Percentiles rank a stretch among this genome's conserved stretches.
Conservation (phyloP, 2,797 vertebrate species). For the Manis javanica region DNA sequence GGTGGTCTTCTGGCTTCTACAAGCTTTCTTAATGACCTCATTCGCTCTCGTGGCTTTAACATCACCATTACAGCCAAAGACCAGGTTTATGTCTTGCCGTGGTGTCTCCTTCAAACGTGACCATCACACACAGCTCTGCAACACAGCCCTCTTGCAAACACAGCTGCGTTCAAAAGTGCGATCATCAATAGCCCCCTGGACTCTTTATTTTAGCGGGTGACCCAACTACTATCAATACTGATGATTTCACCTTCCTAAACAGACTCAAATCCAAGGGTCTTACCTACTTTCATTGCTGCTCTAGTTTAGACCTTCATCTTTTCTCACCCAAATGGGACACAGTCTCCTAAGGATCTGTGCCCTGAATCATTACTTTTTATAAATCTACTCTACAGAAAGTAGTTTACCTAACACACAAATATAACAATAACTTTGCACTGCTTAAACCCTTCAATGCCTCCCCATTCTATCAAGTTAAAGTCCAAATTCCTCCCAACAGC, state of each 20-base stretch:
- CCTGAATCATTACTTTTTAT: background rate
- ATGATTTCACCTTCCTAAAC: background rate
- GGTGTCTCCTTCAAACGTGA: background rate
- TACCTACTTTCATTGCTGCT: background rate
- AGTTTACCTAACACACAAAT: background rate
- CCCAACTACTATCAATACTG: background rate
- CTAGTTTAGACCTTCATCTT: background rate
- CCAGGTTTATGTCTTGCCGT: background rate
- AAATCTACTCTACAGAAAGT: background rate
- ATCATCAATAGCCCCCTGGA: background rate
- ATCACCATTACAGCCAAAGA: background rate
- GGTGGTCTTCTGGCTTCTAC: background rate
- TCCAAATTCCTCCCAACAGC: background rate
- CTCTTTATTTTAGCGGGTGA: background rate
- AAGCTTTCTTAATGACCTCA: background rate
- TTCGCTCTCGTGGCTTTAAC: background rate
- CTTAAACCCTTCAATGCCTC: background rate
- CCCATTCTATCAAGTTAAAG: background rate
- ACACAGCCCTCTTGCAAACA: background rate
- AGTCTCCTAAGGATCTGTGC: background rate
- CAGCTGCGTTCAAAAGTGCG: background rate
- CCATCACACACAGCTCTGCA: background rate
- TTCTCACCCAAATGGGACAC: background rate
- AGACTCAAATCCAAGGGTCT: background rate
- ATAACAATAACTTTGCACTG: background rate